Conservation (phyloP, 2,888 invertebrate genomes). For the Eristalis pertinax region DNA sequence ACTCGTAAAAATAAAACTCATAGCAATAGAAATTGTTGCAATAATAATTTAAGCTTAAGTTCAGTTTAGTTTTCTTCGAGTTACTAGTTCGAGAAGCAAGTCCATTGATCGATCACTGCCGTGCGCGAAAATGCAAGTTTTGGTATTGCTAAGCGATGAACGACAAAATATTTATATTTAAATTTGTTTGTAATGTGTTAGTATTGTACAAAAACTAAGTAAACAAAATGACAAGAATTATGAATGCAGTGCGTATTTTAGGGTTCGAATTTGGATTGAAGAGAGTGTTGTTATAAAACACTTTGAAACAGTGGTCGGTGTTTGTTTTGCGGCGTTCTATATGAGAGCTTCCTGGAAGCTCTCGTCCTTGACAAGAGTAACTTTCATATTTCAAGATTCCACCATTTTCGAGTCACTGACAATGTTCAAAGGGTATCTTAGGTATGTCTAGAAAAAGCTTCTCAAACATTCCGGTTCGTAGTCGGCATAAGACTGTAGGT, state of each 20-base stretch:
- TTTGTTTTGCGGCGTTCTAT: not conserved
- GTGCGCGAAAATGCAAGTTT: constrained; percentile 17
- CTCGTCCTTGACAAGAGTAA: no score
- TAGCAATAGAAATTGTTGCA: not conserved
- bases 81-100: constrained; percentile 7
- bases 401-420: no score
- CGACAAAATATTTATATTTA: constrained; percentile 29
- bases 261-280: not conserved
- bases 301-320: not conserved
- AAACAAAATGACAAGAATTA: not conserved
- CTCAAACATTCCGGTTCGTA: no score
- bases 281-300: not conserved
- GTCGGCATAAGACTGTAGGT: no score
- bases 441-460: no score
- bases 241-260: constrained; percentile 1
- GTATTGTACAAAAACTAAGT: not conserved
- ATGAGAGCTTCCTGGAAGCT: no score
- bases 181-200: constrained; percentile 25
- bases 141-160: constrained; percentile 1
- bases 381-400: no score
- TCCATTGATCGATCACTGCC: constrained; percentile 44
- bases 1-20: constrained; percentile 9
- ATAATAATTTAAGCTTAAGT: constrained; percentile 1
- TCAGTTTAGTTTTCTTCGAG: not conserved
- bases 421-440: no score